phyloP scores from a whole-genome alignment of 2,113 vertebrate genomes.

The Sebastes fasciatus region DNA sequence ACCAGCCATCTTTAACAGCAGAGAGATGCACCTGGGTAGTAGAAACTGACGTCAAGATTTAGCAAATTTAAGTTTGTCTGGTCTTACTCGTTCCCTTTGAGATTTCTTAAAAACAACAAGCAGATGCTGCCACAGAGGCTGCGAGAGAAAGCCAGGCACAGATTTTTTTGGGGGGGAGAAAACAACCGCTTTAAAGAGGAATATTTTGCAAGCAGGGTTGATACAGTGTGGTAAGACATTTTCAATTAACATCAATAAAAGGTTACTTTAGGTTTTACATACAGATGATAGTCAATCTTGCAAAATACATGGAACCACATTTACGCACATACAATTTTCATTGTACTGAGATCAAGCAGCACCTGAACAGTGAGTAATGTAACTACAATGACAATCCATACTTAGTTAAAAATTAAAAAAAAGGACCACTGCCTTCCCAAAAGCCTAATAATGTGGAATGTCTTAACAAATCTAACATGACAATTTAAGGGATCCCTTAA shows the following conservation, averaged over 20 bases:
- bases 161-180: slow-evolving; percentile 62
- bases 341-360: slow-evolving; percentile 81
- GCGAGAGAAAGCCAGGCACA: slow-evolving; percentile 79
- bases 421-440: slow-evolving; percentile 69
- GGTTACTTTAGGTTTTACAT: slow-evolving; percentile 81
- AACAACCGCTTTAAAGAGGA: slow-evolving; percentile 77
- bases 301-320: slow-evolving; percentile 82
- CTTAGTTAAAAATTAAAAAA: slow-evolving; percentile 56
- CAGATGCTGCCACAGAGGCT: slow-evolving; percentile 62
- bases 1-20: slow-evolving; percentile 44
- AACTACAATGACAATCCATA: slow-evolving; percentile 80
- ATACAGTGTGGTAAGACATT: slow-evolving; percentile 82
- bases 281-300: slow-evolving; percentile 83
- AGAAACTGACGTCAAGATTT: slow-evolving; percentile 31
- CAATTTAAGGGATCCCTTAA: slow-evolving; percentile 76
- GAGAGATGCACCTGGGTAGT: slow-evolving; percentile 44
- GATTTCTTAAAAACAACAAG: slow-evolving; percentile 55
- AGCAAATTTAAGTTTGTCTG: slow-evolving; percentile 25
- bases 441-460: slow-evolving; percentile 79
- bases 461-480: slow-evolving; percentile 71
- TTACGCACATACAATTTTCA: slow-evolving; percentile 80
- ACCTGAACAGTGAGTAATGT: slow-evolving; percentile 78
- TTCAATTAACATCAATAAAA: slow-evolving; percentile 84
- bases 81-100: slow-evolving; percentile 43
- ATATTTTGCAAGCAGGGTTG: slow-evolving; percentile 82